phyloP scores from a whole-genome alignment of 2,888 invertebrate genomes.

The Hyppa rectilinea region DNA sequence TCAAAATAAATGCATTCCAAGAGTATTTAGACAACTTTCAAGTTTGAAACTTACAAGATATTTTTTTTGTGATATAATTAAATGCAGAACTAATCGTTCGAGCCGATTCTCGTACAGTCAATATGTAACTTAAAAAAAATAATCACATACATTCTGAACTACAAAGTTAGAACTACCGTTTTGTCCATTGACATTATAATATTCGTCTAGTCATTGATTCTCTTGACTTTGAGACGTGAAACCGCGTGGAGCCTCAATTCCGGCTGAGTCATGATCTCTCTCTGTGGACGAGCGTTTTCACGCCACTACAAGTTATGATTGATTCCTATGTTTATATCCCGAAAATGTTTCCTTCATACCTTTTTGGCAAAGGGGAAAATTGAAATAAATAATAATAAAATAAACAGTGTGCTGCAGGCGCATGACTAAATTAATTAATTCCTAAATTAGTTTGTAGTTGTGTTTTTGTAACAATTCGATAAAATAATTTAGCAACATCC shows the following conservation, averaged over 20 bases:
- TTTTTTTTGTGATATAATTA: neutral
- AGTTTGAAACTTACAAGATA: neutral
- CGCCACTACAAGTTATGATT: constrained; percentile 41
- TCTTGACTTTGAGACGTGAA: constrained; percentile 43
- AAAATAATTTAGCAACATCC: neutral
- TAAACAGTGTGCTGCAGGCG: neutral
- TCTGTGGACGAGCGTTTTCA: constrained; percentile 50
- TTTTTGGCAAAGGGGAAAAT: constrained; percentile 20
- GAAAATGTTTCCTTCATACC: constrained; percentile 21
- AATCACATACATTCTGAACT: constrained; percentile 10
- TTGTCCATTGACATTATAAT: constrained; percentile 18
- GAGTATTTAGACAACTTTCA: neutral
- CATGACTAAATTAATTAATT: too few relatives aligned
- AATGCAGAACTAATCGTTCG: neutral
- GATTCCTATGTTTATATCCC: constrained; percentile 35
- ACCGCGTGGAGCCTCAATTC: constrained; percentile 2
- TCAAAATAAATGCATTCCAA: neutral
- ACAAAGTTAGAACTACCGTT: neutral
- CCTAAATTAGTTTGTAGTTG: too few relatives aligned
- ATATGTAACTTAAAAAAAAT: neutral
- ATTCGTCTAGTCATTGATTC: constrained; percentile 35
- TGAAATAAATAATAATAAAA: too few relatives aligned
- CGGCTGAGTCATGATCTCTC: constrained; percentile 45
- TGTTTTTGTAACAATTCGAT: neutral
- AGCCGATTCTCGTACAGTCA: neutral